Conservation (phyloP, 2,113 vertebrate genomes). For the Stictonetta naevosa region DNA sequence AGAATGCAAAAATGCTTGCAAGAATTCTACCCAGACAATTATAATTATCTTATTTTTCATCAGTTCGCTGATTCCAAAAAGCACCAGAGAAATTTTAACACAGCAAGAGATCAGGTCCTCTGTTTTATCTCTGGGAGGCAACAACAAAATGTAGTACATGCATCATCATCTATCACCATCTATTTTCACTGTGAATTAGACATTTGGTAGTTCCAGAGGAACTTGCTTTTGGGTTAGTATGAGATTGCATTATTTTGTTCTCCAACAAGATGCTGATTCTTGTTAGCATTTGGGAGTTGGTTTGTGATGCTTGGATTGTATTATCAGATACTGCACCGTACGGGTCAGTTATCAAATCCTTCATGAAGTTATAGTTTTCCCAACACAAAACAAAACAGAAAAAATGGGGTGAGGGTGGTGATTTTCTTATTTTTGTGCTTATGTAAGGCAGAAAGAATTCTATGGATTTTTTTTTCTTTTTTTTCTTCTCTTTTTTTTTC, state of each 20-base stretch:
- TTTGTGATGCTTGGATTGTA: constrained; percentile 60
- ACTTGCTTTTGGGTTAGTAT: constrained; percentile 1
- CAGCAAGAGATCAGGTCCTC: constrained; percentile 14
- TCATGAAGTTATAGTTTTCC: constrained; percentile 24
- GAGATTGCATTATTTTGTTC: constrained; percentile 18
- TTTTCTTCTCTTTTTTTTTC: not conserved
- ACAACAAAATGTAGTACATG: not conserved
- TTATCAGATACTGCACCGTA: constrained; percentile 28
- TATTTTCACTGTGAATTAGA: constrained; percentile 17
- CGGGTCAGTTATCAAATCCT: constrained; percentile 60
- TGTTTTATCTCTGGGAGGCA: constrained; percentile 26
- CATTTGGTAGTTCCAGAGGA: constrained; percentile 30
- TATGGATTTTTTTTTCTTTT: not conserved
- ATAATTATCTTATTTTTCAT: constrained; percentile 39
- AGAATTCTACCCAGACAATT: not conserved
- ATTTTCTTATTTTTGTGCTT: constrained; percentile 46
- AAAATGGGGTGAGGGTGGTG: not conserved
- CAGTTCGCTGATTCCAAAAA: constrained; percentile 16
- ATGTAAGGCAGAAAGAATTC: constrained; percentile 40
- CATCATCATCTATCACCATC: not conserved
- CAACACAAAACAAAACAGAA: constrained; percentile 10
- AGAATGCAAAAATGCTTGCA: not conserved
- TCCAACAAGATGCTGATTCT: not conserved
- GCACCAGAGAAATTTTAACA: not conserved
- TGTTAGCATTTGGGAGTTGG: constrained; percentile 17